Percentiles rank a stretch among this genome's conserved stretches.
phyloP scores from a whole-genome alignment of 2,888 invertebrate genomes.

The Spicauda simplicius region DNA sequence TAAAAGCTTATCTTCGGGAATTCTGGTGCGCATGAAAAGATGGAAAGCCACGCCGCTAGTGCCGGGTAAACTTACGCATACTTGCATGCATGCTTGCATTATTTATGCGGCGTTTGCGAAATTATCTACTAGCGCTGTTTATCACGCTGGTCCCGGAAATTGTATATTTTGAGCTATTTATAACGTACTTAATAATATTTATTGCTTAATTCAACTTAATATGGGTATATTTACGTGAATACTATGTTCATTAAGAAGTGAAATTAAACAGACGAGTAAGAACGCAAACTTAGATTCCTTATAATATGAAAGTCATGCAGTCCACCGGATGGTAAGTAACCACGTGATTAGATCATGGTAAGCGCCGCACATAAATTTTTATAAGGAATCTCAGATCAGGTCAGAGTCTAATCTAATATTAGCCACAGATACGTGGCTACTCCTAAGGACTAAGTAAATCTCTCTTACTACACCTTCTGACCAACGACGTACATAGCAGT shows the following conservation, averaged over 20 bases:
- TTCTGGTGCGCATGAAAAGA: conserved; percentile 38
- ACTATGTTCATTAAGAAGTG: neutral
- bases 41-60: conserved; percentile 28
- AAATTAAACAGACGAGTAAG: no score
- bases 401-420: no score
- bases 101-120: conserved; percentile 24
- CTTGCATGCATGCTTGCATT: conserved; percentile 31
- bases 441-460: no score
- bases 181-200: conserved; percentile 6
- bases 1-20: conserved; percentile 56
- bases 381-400: no score
- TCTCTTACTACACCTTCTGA: no score
- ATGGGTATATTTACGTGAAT: neutral
- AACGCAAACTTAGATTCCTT: no score
- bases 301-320: no score
- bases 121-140: conserved; percentile 21
- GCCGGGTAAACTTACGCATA: conserved; percentile 32
- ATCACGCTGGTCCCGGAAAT: conserved; percentile 13
- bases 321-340: no score
- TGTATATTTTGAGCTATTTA: conserved; percentile 17
- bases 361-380: no score
- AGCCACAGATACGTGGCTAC: no score
- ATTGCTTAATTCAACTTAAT: neutral
- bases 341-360: no score
- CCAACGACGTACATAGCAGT: no score